These are phyloP conservation scores for Pachyrhynchus sulphureomaculatus DNA, from an alignment of 1,140 invertebrate species.

Conservation along the genomic window DNA sequence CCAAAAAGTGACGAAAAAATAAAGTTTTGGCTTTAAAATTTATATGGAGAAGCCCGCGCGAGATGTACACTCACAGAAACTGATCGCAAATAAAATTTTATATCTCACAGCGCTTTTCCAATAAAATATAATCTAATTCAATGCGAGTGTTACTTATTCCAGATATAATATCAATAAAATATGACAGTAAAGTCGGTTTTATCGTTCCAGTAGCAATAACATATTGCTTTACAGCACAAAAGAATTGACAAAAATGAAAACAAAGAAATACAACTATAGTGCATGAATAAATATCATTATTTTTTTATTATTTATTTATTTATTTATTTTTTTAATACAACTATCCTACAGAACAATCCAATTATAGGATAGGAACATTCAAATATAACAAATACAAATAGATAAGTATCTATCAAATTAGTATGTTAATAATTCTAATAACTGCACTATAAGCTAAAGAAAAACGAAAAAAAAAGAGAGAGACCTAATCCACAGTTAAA, in stretches of 20 bases:
- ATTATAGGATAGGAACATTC: no score
- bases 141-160: constrained; percentile 40
- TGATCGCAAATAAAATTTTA: constrained; percentile 40
- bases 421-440: no score
- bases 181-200: constrained; percentile 39
- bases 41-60: constrained; percentile 14
- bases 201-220: constrained; percentile 36
- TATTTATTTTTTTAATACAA: no score
- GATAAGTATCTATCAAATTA: no score
- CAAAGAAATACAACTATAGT: no score
- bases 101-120: constrained; percentile 31
- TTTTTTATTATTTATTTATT: no score
- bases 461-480: no score
- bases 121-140: constrained; percentile 39
- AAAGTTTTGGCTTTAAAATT: constrained; percentile 30
- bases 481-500: no score
- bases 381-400: no score
- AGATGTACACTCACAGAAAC: constrained; percentile 18
- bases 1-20: constrained; percentile 15
- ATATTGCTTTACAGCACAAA: constrained; percentile 36
- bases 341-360: no score
- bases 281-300: no score
- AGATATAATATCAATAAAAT: constrained; percentile 43
- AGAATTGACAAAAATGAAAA: constrained; percentile 23
- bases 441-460: no score